Base-by-base conservation (phyloP, 1,140 invertebrate genomes). In the Dreissena polymorpha region DNA sequence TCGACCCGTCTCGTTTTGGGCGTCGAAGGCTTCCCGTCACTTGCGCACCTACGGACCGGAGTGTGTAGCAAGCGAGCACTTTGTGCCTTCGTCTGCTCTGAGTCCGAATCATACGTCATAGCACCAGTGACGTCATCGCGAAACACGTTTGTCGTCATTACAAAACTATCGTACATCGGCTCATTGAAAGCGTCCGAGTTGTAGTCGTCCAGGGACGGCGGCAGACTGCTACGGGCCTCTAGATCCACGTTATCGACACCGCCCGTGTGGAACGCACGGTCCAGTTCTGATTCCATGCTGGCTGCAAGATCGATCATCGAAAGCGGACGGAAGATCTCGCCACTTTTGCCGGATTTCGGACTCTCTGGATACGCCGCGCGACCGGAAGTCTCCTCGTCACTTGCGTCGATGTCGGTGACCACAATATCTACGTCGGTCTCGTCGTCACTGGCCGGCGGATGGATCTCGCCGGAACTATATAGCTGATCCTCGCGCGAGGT, bases 201-300 rank as follows among this genome's bases (percentile, higher is more conserved):
- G 0, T 55, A 82, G 23, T 73, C 63, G 21, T 63, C 29, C 18
- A 83, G 21, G 12, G 81, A 75, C 18, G 25, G 25, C 57, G 81
- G 81, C 27, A 83, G 74, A 74, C 81, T 83, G 50, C 60, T 83
- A 16, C 76, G 73, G 16, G 72, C 75, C 50, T 76, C 55, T n/a
- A 76, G 10, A 14, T 83, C 81, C 27, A 49, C 23, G 65, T 75
- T 55, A 13, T 53, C 74, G 16, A 83, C 67, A 60, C 64, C 21
- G 16, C 21, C 63, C 50, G 71, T 74, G 29, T 83, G 72, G 53
- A 83, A 83, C 50, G 81, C 81, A 0, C 74, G 51, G 13, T 76
- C 72, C 57, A 83, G 60, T 21, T 83, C 73, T 29, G 81, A 76
- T n/a, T 83, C 81, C 81, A 83, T 83, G 39, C 74, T 77, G 18